Evolutionary conservation across 2,113 vertebrate species (phyloP).

Genomic region (Uria lomvia): DNA sequence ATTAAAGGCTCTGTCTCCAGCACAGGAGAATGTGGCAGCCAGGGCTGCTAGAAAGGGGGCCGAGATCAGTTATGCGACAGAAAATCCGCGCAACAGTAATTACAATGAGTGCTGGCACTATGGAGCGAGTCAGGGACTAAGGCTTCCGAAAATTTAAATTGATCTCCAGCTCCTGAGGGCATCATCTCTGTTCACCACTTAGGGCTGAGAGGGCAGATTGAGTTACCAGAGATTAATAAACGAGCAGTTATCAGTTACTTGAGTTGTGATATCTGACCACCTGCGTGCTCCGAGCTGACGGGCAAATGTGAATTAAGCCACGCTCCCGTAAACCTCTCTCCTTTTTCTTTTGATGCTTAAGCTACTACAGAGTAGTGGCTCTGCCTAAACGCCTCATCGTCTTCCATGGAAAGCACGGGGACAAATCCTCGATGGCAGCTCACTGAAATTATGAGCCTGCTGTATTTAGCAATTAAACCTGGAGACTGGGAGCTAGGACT

Average conservation of each 20-base stretch:
- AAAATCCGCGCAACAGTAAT: not conserved
- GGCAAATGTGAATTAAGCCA: not conserved
- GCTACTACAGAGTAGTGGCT: not conserved
- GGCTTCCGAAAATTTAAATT: not conserved
- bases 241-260: not conserved
- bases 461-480: not conserved
- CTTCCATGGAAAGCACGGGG: not conserved
- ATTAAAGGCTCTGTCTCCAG: not conserved
- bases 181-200: not conserved
- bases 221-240: conserved; percentile 28
- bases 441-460: not conserved
- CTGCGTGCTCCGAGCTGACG: not conserved
- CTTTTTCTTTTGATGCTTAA: not conserved
- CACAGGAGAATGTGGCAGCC: not conserved
- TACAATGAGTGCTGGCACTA: not conserved
- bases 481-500: rapidly evolving
- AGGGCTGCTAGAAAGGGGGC: not conserved
- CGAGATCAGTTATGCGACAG: not conserved
- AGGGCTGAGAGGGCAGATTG: not conserved
- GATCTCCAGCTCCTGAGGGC: conserved; percentile 24
- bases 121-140: not conserved
- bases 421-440: not conserved
- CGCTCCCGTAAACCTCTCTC: not conserved
- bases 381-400: not conserved
- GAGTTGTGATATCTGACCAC: not conserved